These are phyloP conservation scores for Zootoca vivipara DNA, from an alignment of 2,113 vertebrate species.

Conservation along the genomic window DNA sequence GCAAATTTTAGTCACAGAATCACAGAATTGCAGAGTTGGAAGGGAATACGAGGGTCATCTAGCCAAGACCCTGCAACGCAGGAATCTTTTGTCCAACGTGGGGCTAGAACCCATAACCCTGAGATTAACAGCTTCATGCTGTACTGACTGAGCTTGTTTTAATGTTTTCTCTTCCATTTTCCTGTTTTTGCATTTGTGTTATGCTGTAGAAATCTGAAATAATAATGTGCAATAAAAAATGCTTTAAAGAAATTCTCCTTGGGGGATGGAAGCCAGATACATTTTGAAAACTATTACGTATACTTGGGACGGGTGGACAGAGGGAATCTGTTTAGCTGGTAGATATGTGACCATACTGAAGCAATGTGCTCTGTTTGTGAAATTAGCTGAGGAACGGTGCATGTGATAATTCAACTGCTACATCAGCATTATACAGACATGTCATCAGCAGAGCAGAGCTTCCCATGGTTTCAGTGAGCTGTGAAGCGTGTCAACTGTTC, in stretches of 20 bases:
- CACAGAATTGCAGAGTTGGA: too few relatives aligned
- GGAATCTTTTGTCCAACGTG: too few relatives aligned
- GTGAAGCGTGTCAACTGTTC: not conserved
- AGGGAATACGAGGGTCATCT: too few relatives aligned
- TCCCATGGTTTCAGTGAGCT: not conserved
- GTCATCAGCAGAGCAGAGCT: slow-evolving; percentile 2
- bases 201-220: not conserved
- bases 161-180: not conserved
- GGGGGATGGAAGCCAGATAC: not conserved
- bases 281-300: not conserved
- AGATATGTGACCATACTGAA: not conserved
- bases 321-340: rapidly evolving
- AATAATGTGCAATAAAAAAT: not conserved
- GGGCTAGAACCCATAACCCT: too few relatives aligned
- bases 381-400: slow-evolving; percentile 21
- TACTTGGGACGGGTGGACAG: not conserved
- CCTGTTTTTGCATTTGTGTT: not conserved
- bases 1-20: not conserved
- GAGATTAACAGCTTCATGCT: too few relatives aligned
- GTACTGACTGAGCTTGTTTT: not conserved
- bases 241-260: not conserved
- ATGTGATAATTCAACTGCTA: not conserved
- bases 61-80: too few relatives aligned
- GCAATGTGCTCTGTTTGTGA: slow-evolving; percentile 39
- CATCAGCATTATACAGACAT: slow-evolving; percentile 21